Conservation (phyloP, 2,888 invertebrate species). For the Bellardia bayeri region DNA sequence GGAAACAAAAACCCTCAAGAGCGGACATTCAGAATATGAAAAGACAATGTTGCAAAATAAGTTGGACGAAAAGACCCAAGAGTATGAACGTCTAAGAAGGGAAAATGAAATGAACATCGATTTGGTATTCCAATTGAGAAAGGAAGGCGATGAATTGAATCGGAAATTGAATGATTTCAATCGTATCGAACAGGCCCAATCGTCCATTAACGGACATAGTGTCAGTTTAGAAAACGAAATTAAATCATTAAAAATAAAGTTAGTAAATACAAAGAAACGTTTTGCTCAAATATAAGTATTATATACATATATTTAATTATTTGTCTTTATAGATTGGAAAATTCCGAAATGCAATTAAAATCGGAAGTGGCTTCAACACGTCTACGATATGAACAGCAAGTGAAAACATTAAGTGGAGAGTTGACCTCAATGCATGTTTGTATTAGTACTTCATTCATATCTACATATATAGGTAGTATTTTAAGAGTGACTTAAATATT, state of each 20-base stretch:
- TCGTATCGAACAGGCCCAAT: constrained; percentile 92
- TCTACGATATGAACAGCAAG: constrained; percentile 93
- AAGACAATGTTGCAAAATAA: constrained; percentile 88
- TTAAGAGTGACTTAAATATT: background rate
- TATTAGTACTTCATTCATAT: background rate
- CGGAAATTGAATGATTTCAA: constrained; percentile 93
- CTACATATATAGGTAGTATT: background rate
- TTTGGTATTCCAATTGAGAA: constrained; percentile 89
- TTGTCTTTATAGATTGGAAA: constrained; percentile 84
- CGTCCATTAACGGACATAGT: constrained; percentile 91
- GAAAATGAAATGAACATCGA: constrained; percentile 89
- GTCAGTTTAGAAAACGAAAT: constrained; percentile 91
- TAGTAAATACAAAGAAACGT: constrained; percentile 76
- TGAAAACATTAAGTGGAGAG: constrained; percentile 92
- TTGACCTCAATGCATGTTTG: constrained; percentile 91
- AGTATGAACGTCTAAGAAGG: constrained; percentile 88
- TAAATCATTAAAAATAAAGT: constrained; percentile 88
- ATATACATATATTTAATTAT: background rate
- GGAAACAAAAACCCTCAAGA: constrained; percentile 79
- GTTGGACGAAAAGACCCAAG: constrained; percentile 90
- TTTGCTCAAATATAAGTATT: background rate
- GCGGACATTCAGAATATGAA: constrained; percentile 86
- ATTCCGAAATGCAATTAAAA: constrained; percentile 90
- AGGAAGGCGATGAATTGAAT: constrained; percentile 91
- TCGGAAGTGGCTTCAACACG: constrained; percentile 92